A percentile compares a stretch with the other conserved stretches of the same genome.
These are phyloP conservation scores for Neoaliturus tenellus DNA, from an alignment of 2,888 invertebrate species.

Conservation along the genomic window DNA sequence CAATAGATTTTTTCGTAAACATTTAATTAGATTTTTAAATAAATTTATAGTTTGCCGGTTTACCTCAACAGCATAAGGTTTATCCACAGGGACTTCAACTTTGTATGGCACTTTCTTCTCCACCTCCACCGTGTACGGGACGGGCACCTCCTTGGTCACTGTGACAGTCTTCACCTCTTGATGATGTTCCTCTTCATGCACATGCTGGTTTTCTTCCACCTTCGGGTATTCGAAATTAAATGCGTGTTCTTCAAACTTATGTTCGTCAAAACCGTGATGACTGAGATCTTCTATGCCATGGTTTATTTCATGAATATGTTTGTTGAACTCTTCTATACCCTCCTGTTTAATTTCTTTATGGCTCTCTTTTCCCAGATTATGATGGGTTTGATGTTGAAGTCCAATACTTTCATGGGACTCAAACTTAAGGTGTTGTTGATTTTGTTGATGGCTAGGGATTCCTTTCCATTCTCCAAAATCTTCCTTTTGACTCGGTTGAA, in stretches of 20 bases:
- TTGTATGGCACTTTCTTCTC: slow-evolving; percentile 33
- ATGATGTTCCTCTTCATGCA: neutral
- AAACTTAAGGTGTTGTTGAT: neutral
- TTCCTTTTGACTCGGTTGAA: slow-evolving; percentile 21
- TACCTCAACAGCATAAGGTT: slow-evolving; percentile 28
- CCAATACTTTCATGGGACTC: neutral
- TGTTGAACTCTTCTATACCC: neutral
- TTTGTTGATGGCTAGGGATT: neutral
- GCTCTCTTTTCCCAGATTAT: neutral
- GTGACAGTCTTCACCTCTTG: slow-evolving; percentile 8
- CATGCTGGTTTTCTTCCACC: neutral
- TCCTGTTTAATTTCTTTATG: neutral
- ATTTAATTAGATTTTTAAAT: no score
- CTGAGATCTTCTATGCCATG: neutral
- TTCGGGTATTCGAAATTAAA: neutral
- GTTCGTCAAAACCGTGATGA: neutral
- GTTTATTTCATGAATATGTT: neutral
- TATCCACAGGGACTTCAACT: slow-evolving; percentile 24
- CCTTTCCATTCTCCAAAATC: slow-evolving; percentile 27
- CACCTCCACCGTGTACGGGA: slow-evolving; percentile 18
- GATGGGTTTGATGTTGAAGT: neutral
- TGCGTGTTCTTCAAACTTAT: neutral
- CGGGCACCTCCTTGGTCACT: slow-evolving; percentile 20
- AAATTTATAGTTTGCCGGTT: no score
- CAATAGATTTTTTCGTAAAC: no score